phyloP scores from a whole-genome alignment of 1,140 invertebrate genomes.

The Drosophila tristis region DNA sequence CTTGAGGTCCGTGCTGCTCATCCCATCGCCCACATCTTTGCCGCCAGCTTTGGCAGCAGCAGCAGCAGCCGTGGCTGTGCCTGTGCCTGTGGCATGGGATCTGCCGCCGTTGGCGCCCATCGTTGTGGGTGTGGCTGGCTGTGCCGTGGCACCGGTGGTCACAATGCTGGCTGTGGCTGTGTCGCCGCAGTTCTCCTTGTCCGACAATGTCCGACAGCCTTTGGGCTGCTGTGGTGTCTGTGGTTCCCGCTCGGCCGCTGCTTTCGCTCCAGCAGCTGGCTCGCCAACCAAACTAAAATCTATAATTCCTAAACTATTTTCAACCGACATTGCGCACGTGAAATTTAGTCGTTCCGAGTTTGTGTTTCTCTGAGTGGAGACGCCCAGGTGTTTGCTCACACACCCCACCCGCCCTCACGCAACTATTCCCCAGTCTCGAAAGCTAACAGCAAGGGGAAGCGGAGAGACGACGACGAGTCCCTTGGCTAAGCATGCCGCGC shows the following conservation, averaged over 20 bases:
- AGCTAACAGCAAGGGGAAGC: too few relatives aligned
- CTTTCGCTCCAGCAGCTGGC: slow-evolving; percentile 20
- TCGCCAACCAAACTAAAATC: slow-evolving; percentile 52
- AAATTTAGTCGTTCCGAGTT: slow-evolving; percentile 44
- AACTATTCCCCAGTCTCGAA: not conserved
- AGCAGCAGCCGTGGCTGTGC: slow-evolving; percentile 9
- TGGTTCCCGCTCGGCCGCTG: slow-evolving; percentile 5
- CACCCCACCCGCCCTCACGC: too few relatives aligned
- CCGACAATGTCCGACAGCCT: slow-evolving; percentile 56
- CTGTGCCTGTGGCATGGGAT: not conserved
- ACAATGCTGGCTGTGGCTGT: slow-evolving; percentile 10
- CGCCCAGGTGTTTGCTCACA: not conserved
- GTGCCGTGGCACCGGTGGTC: slow-evolving; percentile 22
- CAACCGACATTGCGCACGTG: slow-evolving; percentile 58
- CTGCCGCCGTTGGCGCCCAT: slow-evolving; percentile 10
- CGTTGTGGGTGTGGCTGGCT: slow-evolving; percentile 16
- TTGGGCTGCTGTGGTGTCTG: slow-evolving; percentile 24
- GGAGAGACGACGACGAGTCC: too few relatives aligned
- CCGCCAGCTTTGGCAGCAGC: slow-evolving; percentile 4
- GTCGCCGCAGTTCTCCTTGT: slow-evolving; percentile 54
- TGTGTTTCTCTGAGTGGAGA: slow-evolving; percentile 11
- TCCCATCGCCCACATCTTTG: slow-evolving; percentile 49
- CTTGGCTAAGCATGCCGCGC: slow-evolving; percentile 37
- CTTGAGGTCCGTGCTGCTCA: slow-evolving; percentile 48
- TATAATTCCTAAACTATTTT: slow-evolving; percentile 63